These are phyloP conservation scores for Saccostrea echinata DNA, from an alignment of 1,140 invertebrate genomes.

Conservation along the genomic window DNA sequence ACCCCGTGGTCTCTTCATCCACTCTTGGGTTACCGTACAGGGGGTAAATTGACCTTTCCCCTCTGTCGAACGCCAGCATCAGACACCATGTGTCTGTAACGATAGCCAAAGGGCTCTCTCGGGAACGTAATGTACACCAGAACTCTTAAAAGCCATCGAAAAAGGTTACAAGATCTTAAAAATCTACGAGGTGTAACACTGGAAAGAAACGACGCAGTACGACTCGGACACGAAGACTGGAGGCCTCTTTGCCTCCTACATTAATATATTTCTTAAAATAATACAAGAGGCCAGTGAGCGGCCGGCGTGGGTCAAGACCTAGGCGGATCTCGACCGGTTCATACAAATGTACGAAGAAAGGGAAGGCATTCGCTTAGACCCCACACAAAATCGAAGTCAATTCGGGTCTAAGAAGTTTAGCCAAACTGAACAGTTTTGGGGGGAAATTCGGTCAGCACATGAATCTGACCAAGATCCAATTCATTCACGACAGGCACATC, in stretches of 20 bases:
- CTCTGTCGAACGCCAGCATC: slow-evolving; percentile 36
- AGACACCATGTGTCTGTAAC: slow-evolving; percentile 31
- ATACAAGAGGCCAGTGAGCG: slow-evolving; percentile 65
- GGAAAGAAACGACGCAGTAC: slow-evolving; percentile 67
- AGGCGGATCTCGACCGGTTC: slow-evolving; percentile 64
- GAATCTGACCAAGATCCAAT: slow-evolving; percentile 51
- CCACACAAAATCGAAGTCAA: slow-evolving; percentile 67
- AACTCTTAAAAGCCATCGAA: slow-evolving; percentile 74
- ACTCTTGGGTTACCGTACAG: slow-evolving; percentile 38
- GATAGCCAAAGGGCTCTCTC: slow-evolving; percentile 68
- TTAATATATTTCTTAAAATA: slow-evolving; percentile 63
- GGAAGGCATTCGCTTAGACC: slow-evolving; percentile 76
- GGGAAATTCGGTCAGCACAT: slow-evolving; percentile 58
- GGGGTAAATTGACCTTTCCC: slow-evolving; percentile 52
- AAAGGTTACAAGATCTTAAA: slow-evolving; percentile 75
- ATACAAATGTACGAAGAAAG: slow-evolving; percentile 70
- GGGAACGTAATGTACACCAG: slow-evolving; percentile 77
- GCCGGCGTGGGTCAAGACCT: slow-evolving; percentile 53
- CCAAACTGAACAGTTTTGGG: slow-evolving; percentile 68
- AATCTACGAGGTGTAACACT: slow-evolving; percentile 77
- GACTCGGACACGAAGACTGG: slow-evolving; percentile 1
- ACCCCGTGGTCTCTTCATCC: slow-evolving; percentile 45
- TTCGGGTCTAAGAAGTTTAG: slow-evolving; percentile 61
- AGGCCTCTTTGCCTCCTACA: slow-evolving; percentile 58
- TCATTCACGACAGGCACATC: slow-evolving; percentile 51